Percentiles rank a stretch among this genome's conserved stretches.
Conservation (phyloP, 2,888 invertebrate species). For the Tetranychus piercei region DNA sequence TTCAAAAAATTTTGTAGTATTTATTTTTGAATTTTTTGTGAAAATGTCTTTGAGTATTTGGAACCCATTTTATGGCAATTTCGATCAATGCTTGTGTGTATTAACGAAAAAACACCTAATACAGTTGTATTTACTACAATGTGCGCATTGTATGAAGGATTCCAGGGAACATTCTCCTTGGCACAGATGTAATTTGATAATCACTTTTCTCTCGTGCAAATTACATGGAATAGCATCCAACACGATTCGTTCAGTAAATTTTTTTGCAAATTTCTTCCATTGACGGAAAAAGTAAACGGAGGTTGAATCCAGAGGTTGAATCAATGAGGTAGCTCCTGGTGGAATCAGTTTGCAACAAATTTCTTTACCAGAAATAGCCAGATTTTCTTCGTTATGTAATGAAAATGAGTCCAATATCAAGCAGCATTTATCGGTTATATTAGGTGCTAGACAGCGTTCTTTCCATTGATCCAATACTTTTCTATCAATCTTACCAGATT, state of each 20-base stretch:
- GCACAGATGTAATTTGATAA: conserved; percentile 9
- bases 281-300: conserved; percentile 7
- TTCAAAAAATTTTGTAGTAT: too few relatives aligned
- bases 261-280: not conserved
- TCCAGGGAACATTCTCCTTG: too few relatives aligned
- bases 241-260: not conserved
- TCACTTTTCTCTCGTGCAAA: not conserved
- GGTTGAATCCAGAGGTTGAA: conserved; percentile 8
- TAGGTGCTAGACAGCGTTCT: not conserved
- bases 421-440: not conserved
- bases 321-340: not conserved
- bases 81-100: too few relatives aligned
- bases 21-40: too few relatives aligned
- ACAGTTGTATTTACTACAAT: too few relatives aligned
- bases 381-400: not conserved
- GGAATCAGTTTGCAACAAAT: not conserved
- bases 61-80: too few relatives aligned
- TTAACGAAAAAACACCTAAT: too few relatives aligned
- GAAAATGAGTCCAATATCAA: not conserved
- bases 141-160: too few relatives aligned
- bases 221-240: not conserved
- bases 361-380: not conserved
- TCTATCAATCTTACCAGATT: not conserved
- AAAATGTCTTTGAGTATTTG: too few relatives aligned
- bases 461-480: not conserved